These are phyloP conservation scores for Calephelis nemesis DNA, from an alignment of 1,140 invertebrate genomes.

Conservation along the genomic window DNA sequence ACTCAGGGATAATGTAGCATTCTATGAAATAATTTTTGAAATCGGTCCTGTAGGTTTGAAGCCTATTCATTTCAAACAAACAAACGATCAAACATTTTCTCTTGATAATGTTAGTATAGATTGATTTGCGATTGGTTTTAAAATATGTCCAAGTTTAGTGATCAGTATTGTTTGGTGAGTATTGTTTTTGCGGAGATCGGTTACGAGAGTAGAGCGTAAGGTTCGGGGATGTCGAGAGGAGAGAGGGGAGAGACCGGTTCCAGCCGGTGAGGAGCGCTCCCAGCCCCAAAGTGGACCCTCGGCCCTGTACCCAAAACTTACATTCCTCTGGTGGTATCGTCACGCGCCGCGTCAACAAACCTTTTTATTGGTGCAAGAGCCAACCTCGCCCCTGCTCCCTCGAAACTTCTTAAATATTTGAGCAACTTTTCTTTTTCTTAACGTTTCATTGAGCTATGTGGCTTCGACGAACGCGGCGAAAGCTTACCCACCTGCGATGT, in stretches of 20 bases:
- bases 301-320: constrained; percentile 26
- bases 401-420: constrained; percentile 34
- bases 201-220: constrained; percentile 19
- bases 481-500: constrained; percentile 8
- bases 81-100: too few species aligned
- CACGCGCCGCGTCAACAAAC: constrained; percentile 44
- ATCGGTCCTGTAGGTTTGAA: too few species aligned
- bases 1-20: too few species aligned
- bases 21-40: too few species aligned
- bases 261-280: constrained; percentile 13
- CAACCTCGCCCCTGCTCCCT: constrained; percentile 39
- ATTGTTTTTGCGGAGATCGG: constrained; percentile 15
- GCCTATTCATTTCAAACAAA: too few species aligned
- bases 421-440: constrained; percentile 12
- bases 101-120: too few species aligned
- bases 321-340: constrained; percentile 23
- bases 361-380: constrained; percentile 53
- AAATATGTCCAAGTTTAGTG: constrained; percentile 1
- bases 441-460: constrained; percentile 11
- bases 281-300: neutral
- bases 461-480: constrained; percentile 3
- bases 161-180: constrained; percentile 6
- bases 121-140: too few species aligned
- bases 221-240: constrained; percentile 22
- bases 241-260: constrained; percentile 32